Evolutionary conservation across 2,888 invertebrate genomes (phyloP).

Genomic region (Pharmacophagus antenor): DNA sequence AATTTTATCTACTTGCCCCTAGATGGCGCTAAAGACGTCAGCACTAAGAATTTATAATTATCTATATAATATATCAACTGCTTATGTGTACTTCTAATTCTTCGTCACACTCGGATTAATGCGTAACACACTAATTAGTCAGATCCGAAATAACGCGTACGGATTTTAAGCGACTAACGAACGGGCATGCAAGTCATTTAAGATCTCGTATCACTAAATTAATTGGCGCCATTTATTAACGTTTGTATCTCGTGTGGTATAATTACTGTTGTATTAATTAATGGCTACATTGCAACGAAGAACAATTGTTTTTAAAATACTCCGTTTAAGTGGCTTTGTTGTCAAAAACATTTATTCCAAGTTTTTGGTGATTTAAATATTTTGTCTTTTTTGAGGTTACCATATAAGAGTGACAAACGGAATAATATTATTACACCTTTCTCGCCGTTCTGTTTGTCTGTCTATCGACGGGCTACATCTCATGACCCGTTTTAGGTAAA

Average conservation of each 20-base stretch:
- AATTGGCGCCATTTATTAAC: slow-evolving; percentile 16
- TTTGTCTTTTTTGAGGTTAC: too few species aligned
- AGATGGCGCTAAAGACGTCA: too few species aligned
- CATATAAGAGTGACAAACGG: too few species aligned
- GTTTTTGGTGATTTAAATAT: too few species aligned
- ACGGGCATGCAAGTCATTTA: slow-evolving; percentile 10
- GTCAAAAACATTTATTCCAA: neutral
- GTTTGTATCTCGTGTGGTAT: slow-evolving; percentile 11
- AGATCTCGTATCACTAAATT: slow-evolving; percentile 20
- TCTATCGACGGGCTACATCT: too few species aligned
- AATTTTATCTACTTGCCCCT: too few species aligned
- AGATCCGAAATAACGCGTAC: slow-evolving; percentile 20
- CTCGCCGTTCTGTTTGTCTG: too few species aligned
- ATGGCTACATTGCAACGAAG: slow-evolving; percentile 2
- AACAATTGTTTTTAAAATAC: slow-evolving; percentile 4
- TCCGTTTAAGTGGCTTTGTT: neutral
- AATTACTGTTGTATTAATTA: slow-evolving; percentile 20
- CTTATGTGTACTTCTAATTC: slow-evolving; percentile 15
- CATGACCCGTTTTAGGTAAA: too few species aligned
- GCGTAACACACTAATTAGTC: slow-evolving; percentile 20
- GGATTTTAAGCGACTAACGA: slow-evolving; percentile 23
- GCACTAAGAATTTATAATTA: too few species aligned
- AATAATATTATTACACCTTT: too few species aligned
- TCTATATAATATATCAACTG: neutral
- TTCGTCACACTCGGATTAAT: slow-evolving; percentile 13